phyloP scores from a whole-genome alignment of 1,140 invertebrate genomes.

The Caenorhabditis briggsae region DNA sequence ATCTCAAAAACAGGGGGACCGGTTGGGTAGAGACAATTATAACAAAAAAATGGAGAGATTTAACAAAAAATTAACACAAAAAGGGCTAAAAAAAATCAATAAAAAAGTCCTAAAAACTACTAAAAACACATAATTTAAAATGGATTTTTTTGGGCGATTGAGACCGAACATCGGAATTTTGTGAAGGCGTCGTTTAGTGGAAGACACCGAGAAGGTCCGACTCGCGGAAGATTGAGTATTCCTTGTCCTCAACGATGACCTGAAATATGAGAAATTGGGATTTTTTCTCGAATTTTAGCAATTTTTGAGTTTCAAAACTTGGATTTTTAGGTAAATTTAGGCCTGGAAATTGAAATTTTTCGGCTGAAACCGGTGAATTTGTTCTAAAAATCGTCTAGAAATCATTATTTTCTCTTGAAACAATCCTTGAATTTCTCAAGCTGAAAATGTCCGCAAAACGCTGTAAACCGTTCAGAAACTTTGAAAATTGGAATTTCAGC shows the following conservation, averaged over 20 bases:
- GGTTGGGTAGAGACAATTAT: neutral
- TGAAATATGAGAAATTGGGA: slow-evolving; percentile 11
- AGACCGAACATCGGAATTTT: slow-evolving; percentile 5
- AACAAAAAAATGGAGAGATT: neutral
- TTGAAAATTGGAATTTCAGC: too few relatives aligned
- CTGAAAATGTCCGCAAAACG: too few relatives aligned
- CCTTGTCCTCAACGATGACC: slow-evolving; percentile 80
- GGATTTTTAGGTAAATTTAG: too few relatives aligned
- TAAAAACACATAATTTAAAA: slow-evolving; percentile 8
- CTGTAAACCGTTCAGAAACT: too few relatives aligned
- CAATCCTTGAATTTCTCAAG: too few relatives aligned
- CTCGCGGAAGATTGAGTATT: slow-evolving; percentile 95
- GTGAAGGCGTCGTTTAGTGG: slow-evolving; percentile 57
- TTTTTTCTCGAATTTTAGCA: too few relatives aligned
- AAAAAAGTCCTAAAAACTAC: neutral
- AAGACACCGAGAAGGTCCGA: slow-evolving; percentile 93
- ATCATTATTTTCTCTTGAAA: too few relatives aligned
- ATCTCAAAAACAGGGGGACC: neutral
- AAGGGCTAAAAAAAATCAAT: neutral
- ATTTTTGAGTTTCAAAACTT: neutral
- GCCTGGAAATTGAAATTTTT: too few relatives aligned
- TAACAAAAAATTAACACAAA: slow-evolving; percentile 7
- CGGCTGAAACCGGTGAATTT: too few relatives aligned
- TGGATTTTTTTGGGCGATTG: neutral
- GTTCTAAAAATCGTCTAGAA: too few relatives aligned